Percentiles rank a stretch among this genome's conserved stretches.
Evolutionary conservation across 2,888 invertebrate species (phyloP).

Genomic region (Leptinotarsa juncta): DNA sequence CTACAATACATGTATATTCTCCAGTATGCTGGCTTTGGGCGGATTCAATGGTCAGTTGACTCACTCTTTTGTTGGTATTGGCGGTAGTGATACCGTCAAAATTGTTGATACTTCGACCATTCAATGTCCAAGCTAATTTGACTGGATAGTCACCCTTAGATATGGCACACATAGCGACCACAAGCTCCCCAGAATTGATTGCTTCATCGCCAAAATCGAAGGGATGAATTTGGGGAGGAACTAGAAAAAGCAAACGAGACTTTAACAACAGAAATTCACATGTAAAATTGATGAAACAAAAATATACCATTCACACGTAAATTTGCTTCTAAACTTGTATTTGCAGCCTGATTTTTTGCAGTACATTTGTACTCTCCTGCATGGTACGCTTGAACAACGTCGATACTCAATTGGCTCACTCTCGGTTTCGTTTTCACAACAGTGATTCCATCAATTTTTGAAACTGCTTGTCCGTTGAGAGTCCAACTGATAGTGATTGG

Average conservation of each 20-base stretch:
- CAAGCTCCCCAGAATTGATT: conserved; percentile 63
- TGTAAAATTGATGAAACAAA: background rate
- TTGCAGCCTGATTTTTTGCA: conserved; percentile 79
- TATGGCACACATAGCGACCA: conserved; percentile 71
- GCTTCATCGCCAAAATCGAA: conserved; percentile 82
- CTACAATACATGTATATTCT: conserved; percentile 70
- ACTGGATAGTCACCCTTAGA: conserved; percentile 84
- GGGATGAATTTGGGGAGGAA: conserved; percentile 82
- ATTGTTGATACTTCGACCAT: conserved; percentile 65
- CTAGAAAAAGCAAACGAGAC: conserved; percentile 63
- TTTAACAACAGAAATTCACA: background rate
- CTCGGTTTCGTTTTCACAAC: conserved; percentile 71
- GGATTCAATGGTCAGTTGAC: conserved; percentile 68
- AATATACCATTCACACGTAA: conserved; percentile 42
- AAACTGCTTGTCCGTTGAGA: conserved; percentile 42
- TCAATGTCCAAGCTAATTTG: conserved; percentile 78
- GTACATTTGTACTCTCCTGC: conserved; percentile 70
- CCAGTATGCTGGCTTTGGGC: conserved; percentile 67
- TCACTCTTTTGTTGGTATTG: conserved; percentile 70
- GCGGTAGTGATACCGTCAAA: conserved; percentile 70
- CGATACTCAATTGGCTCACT: conserved; percentile 72
- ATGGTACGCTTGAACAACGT: conserved; percentile 69
- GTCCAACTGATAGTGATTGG: conserved; percentile 75
- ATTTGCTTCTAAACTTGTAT: conserved; percentile 74
- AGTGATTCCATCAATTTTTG: conserved; percentile 47